Evolutionary conservation across 53 echinoderm and acorn worm genomes (phyloP).

Genomic region (Actinopyga echinites): DNA sequence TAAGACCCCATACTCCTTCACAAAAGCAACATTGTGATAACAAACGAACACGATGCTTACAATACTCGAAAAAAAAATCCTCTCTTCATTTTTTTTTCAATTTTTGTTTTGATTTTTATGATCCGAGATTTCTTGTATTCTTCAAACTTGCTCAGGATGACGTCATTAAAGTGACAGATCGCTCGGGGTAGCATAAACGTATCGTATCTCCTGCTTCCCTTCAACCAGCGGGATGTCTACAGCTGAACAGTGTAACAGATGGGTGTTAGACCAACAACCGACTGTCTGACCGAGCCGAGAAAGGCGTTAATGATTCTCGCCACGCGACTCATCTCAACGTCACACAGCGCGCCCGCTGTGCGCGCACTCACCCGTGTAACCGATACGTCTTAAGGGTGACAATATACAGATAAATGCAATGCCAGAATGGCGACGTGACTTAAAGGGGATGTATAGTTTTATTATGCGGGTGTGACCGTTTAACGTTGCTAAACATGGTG

Average conservation of each 20-base stretch:
- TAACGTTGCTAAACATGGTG: no score
- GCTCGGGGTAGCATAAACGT: constrained; percentile 25
- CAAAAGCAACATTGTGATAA: no score
- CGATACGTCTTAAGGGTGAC: constrained; percentile 4
- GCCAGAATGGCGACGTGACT: background rate
- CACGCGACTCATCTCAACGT: constrained; percentile 17
- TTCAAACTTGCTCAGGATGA: background rate
- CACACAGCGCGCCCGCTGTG: constrained; percentile 28
- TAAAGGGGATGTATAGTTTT: no score
- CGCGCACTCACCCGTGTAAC: constrained; percentile 41
- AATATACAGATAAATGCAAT: background rate
- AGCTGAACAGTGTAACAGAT: constrained; percentile 29
- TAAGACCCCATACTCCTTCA: no score
- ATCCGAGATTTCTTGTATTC: no score
- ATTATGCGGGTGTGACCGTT: no score
- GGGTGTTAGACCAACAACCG: constrained; percentile 39
- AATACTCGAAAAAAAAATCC: no score
- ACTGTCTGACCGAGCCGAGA: constrained; percentile 2
- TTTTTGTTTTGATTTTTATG: no score
- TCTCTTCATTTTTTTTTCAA: no score
- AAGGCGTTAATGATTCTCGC: constrained; percentile 26
- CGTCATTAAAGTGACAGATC: constrained; percentile 30
- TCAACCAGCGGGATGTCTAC: constrained; percentile 27
- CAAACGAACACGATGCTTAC: no score
- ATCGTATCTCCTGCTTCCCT: constrained; percentile 6